phyloP scores from a whole-genome alignment of 2,797 vertebrate genomes.

The Crypturellus tataupa region DNA sequence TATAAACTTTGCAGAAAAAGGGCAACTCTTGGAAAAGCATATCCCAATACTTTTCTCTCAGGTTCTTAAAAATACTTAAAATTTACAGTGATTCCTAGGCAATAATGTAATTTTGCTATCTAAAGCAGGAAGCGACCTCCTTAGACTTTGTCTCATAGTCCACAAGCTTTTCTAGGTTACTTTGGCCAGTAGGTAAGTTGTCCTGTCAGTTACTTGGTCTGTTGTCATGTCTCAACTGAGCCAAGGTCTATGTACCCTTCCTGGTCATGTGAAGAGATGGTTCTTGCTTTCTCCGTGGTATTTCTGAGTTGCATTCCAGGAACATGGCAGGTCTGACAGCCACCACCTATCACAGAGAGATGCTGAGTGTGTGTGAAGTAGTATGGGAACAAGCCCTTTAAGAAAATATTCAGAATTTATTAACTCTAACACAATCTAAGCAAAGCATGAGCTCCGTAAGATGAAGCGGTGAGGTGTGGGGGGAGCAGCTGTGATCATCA shows the following conservation, averaged over 20 bases:
- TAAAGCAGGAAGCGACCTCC: not conserved
- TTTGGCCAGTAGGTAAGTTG: constrained; percentile 42
- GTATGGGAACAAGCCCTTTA: not conserved
- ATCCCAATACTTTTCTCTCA: not conserved
- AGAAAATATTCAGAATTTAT: not conserved
- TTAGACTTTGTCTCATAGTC: constrained; percentile 36
- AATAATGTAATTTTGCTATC: not conserved
- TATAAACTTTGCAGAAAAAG: not conserved
- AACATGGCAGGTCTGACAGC: constrained; percentile 52
- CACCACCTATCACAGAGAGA: constrained; percentile 28
- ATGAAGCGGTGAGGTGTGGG: not conserved
- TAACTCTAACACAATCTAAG: not conserved
- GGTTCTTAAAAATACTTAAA: not conserved
- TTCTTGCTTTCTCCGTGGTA: constrained; percentile 53
- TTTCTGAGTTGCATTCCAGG: constrained; percentile 56
- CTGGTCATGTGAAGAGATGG: constrained; percentile 54
- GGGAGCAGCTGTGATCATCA: not conserved
- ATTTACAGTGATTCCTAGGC: not conserved
- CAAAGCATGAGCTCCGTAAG: not conserved
- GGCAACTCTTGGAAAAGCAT: not conserved
- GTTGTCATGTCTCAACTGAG: not conserved
- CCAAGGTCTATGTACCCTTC: constrained; percentile 65
- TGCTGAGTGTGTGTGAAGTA: not conserved
- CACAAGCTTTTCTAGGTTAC: constrained; percentile 52
- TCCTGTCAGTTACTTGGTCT: constrained; percentile 28